Evolutionary conservation across 2,113 vertebrate genomes (phyloP), one percentile per base, ranked within the genome.

Genomic region (Nestor notabilis): DNA sequence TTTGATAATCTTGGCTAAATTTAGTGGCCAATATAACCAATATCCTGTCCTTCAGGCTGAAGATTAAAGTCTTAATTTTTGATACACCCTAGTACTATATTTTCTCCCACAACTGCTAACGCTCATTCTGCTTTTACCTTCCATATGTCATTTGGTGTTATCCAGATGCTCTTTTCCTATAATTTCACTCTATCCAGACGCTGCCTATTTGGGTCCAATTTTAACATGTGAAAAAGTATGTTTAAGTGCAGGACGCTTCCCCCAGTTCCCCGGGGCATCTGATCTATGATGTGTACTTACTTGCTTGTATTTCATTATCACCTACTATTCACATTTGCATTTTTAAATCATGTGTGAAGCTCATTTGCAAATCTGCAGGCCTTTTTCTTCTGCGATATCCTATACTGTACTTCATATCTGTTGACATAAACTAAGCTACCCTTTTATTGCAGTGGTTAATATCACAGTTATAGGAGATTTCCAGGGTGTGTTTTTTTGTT

Each of bases 281-380:
- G 75, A 63, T 77, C 50, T 70, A 75, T 75, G 80, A 28, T 58
- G 39, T 87, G 53, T 63, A 41, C 93, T 86, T 82, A 63, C 66
- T 83, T 88, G 46, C 88, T 95, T 95, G 28, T 72, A 94, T 43
- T 92, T 64, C 76, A 68, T 96, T 97, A 93, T 82, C 85, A 95
- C 92, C 75, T 93, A 37, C 78, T 91, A 49, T 61, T 95, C 61
- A 65, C 31, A 70, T 89, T 93, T 85, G 47, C 96, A 83, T 97
- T 90, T 95, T 61, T 91, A 94, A 92, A 66, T 95, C 89, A 71
- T 60, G 61, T 92, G 97, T 95, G 72, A 91, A 77, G 76, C 85
- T 90, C 56, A 88, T 70, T 90, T 91, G 58, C 79, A 93, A 79
- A 95, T 95, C 85, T 58, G 78, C 64, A 94, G 44, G 50, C 60